Percentiles rank a stretch among this genome's conserved stretches.
These are phyloP conservation scores for Plotosus lineatus DNA, from an alignment of 2,113 vertebrate genomes.

Conservation along the genomic window DNA sequence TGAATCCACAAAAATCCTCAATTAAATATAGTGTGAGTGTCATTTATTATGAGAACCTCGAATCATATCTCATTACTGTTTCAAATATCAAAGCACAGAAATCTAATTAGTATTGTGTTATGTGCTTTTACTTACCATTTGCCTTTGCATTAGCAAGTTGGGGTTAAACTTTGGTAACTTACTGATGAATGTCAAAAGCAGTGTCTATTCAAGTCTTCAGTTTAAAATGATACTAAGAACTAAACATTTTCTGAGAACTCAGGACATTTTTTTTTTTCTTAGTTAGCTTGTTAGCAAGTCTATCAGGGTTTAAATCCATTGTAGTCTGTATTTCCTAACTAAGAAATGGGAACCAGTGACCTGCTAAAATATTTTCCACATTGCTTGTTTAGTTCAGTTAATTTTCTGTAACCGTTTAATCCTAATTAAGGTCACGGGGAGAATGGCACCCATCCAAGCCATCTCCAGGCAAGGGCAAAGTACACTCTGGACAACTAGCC, in stretches of 20 bases:
- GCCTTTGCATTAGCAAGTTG: background rate
- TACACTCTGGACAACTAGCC: no score
- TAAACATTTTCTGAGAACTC: background rate
- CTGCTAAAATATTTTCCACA: background rate
- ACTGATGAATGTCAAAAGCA: no score
- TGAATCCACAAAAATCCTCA: background rate
- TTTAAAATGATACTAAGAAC: background rate
- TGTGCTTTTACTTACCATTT: background rate
- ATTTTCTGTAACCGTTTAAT: no score
- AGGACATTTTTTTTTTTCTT: background rate
- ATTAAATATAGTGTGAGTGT: background rate
- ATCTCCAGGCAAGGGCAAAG: no score
- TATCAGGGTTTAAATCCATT: background rate
- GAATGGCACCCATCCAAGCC: no score
- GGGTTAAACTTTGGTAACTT: background rate
- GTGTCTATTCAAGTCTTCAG: background rate
- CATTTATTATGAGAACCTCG: background rate
- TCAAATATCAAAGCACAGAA: background rate
- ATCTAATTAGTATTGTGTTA: background rate
- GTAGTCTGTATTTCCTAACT: background rate
- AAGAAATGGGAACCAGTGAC: background rate
- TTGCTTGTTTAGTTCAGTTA: no score
- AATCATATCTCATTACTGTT: background rate
- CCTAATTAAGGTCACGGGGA: no score
- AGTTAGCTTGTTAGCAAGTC: background rate